Conservation (phyloP, 2,888 invertebrate species). For the Lepidocyrtoides sp. region DNA sequence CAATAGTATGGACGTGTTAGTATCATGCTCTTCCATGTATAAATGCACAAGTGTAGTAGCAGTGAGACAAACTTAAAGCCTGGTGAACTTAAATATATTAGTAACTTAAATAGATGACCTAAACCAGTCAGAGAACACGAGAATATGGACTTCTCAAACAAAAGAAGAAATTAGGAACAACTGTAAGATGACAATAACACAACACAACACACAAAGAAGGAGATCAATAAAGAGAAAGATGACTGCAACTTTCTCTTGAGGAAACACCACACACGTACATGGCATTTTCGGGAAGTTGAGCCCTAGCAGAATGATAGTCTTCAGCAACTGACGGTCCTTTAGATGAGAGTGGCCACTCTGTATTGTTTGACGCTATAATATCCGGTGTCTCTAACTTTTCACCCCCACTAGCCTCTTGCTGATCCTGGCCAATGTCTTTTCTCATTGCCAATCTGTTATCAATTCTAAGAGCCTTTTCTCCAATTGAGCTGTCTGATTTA, state of each 20-base stretch:
- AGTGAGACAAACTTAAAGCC: slow-evolving; percentile 2
- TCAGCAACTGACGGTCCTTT: slow-evolving; percentile 73
- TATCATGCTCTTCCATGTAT: background rate
- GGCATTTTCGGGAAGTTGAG: slow-evolving; percentile 74
- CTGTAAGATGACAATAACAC: too few relatives aligned
- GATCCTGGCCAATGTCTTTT: slow-evolving; percentile 46
- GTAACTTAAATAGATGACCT: background rate
- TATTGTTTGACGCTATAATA: slow-evolving; percentile 55
- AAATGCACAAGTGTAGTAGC: too few relatives aligned
- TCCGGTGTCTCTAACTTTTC: slow-evolving; percentile 65
- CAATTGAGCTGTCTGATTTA: slow-evolving; percentile 85
- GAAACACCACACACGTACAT: slow-evolving; percentile 49
- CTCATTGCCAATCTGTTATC: slow-evolving; percentile 80
- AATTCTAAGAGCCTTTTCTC: slow-evolving; percentile 81
- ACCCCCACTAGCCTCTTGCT: slow-evolving; percentile 12
- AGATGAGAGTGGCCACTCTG: slow-evolving; percentile 60
- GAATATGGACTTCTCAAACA: background rate
- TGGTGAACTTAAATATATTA: background rate
- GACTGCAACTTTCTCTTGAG: slow-evolving; percentile 21
- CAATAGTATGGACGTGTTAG: background rate
- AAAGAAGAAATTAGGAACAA: slow-evolving; percentile 12
- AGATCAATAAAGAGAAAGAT: slow-evolving; percentile 34
- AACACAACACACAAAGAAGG: slow-evolving; percentile 10
- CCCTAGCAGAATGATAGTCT: slow-evolving; percentile 77
- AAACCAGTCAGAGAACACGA: background rate